phyloP scores from a whole-genome alignment of 1,140 invertebrate genomes.

The Pachypeltis micranthus region DNA sequence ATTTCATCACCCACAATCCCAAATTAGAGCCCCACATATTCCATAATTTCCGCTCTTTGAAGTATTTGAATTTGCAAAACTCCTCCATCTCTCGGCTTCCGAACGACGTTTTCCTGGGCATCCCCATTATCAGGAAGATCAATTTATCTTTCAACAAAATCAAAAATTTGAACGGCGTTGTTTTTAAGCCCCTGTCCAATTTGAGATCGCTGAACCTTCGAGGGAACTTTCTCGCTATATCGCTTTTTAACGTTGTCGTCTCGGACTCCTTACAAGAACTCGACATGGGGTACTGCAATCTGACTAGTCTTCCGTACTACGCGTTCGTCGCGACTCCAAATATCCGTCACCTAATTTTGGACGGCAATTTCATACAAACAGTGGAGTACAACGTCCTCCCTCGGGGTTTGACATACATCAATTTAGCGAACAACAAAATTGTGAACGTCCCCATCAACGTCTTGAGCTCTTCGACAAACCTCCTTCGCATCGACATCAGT shows the following conservation, averaged over 20 bases:
- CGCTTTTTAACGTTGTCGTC: slow-evolving; percentile 19
- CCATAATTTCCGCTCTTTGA: slow-evolving; percentile 18
- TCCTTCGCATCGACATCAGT: slow-evolving; percentile 25
- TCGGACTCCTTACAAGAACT: slow-evolving; percentile 25
- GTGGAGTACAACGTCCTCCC: slow-evolving; percentile 25
- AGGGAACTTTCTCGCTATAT: slow-evolving; percentile 24
- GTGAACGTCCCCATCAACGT: slow-evolving; percentile 24
- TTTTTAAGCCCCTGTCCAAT: slow-evolving; percentile 20
- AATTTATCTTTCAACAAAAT: slow-evolving; percentile 70
- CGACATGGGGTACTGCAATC: slow-evolving; percentile 24
- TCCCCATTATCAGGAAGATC: slow-evolving; percentile 70
- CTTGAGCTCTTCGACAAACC: slow-evolving; percentile 17
- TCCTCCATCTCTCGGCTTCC: slow-evolving; percentile 58
- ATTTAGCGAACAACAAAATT: slow-evolving; percentile 25
- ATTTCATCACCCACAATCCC: slow-evolving; percentile 7
- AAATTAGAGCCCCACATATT: slow-evolving; percentile 23
- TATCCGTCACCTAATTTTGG: slow-evolving; percentile 22
- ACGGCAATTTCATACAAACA: slow-evolving; percentile 23
- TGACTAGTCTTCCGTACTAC: slow-evolving; percentile 19
- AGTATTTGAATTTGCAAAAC: slow-evolving; percentile 40
- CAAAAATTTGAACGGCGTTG: slow-evolving; percentile 43
- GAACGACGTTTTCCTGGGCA: slow-evolving; percentile 55
- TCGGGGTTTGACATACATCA: slow-evolving; percentile 22
- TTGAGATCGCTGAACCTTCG: slow-evolving; percentile 22
- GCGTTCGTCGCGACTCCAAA: slow-evolving; percentile 21